Base-by-base conservation (phyloP, 2,888 invertebrate species). In the Pollenia labialis region DNA sequence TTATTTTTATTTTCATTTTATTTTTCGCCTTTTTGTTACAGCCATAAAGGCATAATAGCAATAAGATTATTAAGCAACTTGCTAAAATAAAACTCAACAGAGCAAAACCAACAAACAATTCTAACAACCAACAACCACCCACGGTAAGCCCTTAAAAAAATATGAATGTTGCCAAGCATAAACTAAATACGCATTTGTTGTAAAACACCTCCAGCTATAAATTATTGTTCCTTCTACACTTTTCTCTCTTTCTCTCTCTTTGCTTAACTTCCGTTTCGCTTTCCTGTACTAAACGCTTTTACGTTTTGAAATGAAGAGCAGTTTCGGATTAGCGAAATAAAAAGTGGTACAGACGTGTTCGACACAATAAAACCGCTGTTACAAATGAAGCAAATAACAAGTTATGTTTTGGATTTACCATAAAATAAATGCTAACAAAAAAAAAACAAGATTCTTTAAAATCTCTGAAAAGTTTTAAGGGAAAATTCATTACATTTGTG, bases 361-460 rank as follows among this genome's bases (percentile, higher is more conserved):
- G n/a, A 52, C 42, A 52, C 50, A 42, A 60, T 42, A n/a, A 40
- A 42, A 54, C 50, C 60, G 14, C 16, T n/a, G 62, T 46, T 40
- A 16, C 50, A 56, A 79, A 66, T 79, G 74, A 52, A 46, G 58
- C 48, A 80, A n/a, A n/a, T 52, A 68, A 62, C 54, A 23, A 71
- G 40, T 62, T 54, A 52, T 52, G 9, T 74, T 11, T 58, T n/a
- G 54, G 56, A 56, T 72, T 50, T 66, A 6, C 10, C 14, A 50
- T 18, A 7, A 46, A 74, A 23, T 52, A 11, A 56, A 42, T 40
- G 8, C 23, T n/a, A 74, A 60, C 44, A 62, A 48, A 10, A 2
- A 10, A 2, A 7, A 8, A 32, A 32, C 32, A 40, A 11, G 32
- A 40, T 48, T 32, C 48, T 23, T 46, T n/a, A 7, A 48, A 56